Conservation (phyloP, 2,888 invertebrate species). For the Xanthostigma xanthostigma region DNA sequence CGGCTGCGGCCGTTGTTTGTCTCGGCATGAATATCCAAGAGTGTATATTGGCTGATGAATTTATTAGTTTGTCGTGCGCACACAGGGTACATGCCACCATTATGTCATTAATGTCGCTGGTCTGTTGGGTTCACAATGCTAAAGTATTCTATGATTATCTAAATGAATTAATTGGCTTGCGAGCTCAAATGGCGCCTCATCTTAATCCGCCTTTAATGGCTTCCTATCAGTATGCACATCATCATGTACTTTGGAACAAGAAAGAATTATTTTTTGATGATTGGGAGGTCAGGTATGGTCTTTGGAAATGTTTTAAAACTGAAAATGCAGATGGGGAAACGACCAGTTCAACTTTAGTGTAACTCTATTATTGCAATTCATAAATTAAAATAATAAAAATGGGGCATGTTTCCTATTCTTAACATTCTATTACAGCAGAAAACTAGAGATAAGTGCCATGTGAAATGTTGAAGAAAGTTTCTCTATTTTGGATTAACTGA, state of each 20-base stretch:
- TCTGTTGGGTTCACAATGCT: conserved; percentile 47
- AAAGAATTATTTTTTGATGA: conserved; percentile 47
- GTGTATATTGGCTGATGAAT: conserved; percentile 28
- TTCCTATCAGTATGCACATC: conserved; percentile 35
- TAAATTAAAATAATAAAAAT: no score
- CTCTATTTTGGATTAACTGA: no score
- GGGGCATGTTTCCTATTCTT: no score
- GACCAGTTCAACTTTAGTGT: no score
- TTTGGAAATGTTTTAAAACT: conserved; percentile 40
- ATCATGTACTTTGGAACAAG: conserved; percentile 43
- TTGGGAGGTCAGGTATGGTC: conserved; percentile 46
- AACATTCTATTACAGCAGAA: no score
- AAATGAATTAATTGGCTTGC: conserved; percentile 35
- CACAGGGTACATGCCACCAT: conserved; percentile 45
- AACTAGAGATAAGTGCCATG: no score
- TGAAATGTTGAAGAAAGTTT: no score
- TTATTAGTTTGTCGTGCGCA: conserved; percentile 21
- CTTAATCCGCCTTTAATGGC: conserved; percentile 43
- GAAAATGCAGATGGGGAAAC: no score
- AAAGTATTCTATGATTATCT: conserved; percentile 40
- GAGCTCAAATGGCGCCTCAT: conserved; percentile 46
- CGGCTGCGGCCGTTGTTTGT: conserved; percentile 40
- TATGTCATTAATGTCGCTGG: conserved; percentile 40
- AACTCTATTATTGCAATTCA: no score
- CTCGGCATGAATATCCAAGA: conserved; percentile 47